These are phyloP conservation scores for Callithrix jacchus DNA, from an alignment of 2,113 vertebrate genomes.

Conservation along the genomic window DNA sequence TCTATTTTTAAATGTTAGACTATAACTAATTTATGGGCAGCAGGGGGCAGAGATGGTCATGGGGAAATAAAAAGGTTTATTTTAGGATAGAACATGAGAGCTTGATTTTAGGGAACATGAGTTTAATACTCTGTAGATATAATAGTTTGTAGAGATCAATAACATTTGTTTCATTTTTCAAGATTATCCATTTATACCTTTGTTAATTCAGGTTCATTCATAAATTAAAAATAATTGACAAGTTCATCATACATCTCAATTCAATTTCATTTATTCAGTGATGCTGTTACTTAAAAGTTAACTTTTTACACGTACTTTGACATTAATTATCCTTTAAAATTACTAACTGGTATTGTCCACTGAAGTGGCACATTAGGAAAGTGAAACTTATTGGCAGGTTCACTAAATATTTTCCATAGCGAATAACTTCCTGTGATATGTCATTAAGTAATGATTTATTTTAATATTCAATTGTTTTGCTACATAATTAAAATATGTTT, in stretches of 20 bases:
- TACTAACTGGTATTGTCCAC: neutral
- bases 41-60: constrained; percentile 41
- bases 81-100: neutral
- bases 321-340: constrained; percentile 8
- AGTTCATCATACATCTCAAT: neutral
- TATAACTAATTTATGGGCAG: constrained; percentile 8
- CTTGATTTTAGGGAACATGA: neutral
- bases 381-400: neutral
- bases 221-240: constrained; percentile 35
- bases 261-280: constrained; percentile 13
- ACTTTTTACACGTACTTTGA: neutral
- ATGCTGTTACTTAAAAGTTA: constrained; percentile 15
- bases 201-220: neutral
- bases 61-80: constrained; percentile 17
- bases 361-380: neutral
- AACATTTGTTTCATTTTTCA: constrained; percentile 25
- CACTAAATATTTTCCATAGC: neutral
- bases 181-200: neutral
- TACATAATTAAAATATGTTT: constrained; percentile 6
- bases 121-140: neutral
- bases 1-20: constrained; percentile 33
- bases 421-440: neutral
- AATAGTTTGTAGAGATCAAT: neutral
- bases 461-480: neutral
- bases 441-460: neutral